Conservation (phyloP, 2,113 vertebrate genomes). For the Thinocorus orbignyianus region DNA sequence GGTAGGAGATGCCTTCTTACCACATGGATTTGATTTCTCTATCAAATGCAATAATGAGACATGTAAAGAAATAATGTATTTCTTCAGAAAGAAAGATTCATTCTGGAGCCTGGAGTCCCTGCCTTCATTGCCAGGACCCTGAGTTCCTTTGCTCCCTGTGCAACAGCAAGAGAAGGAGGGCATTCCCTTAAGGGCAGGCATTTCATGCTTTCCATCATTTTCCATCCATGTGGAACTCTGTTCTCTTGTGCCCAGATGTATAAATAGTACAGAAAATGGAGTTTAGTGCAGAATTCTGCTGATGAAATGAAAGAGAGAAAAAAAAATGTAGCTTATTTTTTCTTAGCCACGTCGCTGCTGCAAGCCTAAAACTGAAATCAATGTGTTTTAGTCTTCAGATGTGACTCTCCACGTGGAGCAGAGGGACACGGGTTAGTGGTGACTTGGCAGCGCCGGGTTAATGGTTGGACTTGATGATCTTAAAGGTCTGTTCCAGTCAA, state of each 20-base stretch:
- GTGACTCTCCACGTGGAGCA: fast-evolving
- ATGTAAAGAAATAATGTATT: neutral
- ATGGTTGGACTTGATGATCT: neutral
- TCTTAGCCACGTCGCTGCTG: neutral
- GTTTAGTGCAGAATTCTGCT: neutral
- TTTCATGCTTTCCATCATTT: neutral
- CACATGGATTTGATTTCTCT: neutral
- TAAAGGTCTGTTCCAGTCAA: neutral
- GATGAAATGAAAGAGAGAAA: neutral
- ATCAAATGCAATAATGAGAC: neutral
- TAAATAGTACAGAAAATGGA: neutral
- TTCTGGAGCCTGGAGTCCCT: neutral
- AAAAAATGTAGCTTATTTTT: neutral
- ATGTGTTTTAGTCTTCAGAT: neutral
- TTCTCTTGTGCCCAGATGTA: neutral
- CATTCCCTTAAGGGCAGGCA: neutral
- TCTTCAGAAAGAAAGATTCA: neutral
- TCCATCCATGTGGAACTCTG: neutral
- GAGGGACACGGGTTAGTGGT: neutral
- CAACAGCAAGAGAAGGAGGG: too few relatives aligned
- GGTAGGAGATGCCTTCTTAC: neutral
- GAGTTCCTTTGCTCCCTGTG: neutral
- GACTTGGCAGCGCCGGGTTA: neutral
- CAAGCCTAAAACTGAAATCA: neutral
- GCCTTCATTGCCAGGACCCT: neutral